Conservation (phyloP, 2,113 vertebrate genomes). For the Dissostichus mawsoni region DNA sequence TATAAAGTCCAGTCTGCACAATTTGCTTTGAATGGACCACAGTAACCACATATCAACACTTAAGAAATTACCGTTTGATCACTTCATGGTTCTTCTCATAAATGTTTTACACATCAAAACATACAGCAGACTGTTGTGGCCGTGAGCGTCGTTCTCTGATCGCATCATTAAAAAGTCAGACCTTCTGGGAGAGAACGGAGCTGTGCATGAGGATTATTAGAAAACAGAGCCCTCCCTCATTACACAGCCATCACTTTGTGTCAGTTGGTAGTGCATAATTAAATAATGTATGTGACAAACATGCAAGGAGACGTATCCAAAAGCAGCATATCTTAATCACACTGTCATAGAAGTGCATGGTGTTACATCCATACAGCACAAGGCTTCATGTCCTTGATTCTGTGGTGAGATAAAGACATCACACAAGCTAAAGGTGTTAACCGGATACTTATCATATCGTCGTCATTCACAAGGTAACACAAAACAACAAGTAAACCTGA, state of each 20-base stretch:
- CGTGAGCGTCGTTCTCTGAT: constrained; percentile 3
- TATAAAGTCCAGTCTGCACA: neutral
- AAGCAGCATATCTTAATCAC: constrained; percentile 22
- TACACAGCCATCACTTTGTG: constrained; percentile 17
- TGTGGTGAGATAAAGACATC: constrained; percentile 37
- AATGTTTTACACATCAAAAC: neutral
- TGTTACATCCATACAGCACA: constrained; percentile 17
- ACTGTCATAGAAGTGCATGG: constrained; percentile 4
- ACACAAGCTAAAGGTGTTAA: constrained; percentile 26
- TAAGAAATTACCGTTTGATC: neutral
- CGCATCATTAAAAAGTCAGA: constrained; percentile 15
- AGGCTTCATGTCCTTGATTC: constrained; percentile 22
- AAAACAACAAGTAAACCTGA: neutral
- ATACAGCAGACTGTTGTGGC: constrained; percentile 12
- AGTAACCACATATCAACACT: constrained; percentile 11
- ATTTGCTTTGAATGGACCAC: constrained; percentile 1
- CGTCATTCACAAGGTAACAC: constrained; percentile 31
- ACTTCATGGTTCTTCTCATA: constrained; percentile 1
- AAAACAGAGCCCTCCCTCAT: neutral
- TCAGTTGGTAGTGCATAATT: constrained; percentile 20
- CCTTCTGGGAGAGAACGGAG: constrained; percentile 7
- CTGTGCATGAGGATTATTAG: constrained; percentile 20
- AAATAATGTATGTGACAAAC: constrained; percentile 22
- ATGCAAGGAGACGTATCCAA: constrained; percentile 11
- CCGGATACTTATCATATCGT: constrained; percentile 31